A percentile compares a stretch with the other conserved stretches of the same genome.
These are phyloP conservation scores for Shargacucullia verbasci DNA, from an alignment of 2,888 invertebrate genomes.

Conservation along the genomic window DNA sequence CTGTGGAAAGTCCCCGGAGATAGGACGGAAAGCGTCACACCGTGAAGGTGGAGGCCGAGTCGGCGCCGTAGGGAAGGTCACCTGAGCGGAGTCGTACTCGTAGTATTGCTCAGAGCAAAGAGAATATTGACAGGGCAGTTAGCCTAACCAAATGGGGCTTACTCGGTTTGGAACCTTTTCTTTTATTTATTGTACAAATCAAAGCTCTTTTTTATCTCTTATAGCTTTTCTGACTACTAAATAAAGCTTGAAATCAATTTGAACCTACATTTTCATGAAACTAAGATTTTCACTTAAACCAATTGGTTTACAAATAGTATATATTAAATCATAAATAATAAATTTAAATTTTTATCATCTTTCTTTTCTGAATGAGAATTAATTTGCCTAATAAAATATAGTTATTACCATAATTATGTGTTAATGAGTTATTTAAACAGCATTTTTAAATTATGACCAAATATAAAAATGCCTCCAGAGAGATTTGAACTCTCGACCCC, in stretches of 20 bases:
- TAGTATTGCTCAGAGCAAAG: conserved; percentile 88
- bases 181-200: no score
- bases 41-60: conserved; percentile 74
- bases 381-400: conserved; percentile 34
- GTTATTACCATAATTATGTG: conserved; percentile 40
- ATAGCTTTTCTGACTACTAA: no score
- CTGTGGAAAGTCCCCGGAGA: conserved; percentile 90
- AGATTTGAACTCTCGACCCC: conserved; percentile 91
- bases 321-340: conserved; percentile 2
- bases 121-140: conserved; percentile 75
- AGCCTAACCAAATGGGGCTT: conserved; percentile 88
- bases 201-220: no score
- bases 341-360: conserved; percentile 14
- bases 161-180: conserved; percentile 69
- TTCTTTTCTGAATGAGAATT: conserved; percentile 18
- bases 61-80: conserved; percentile 77
- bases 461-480: conserved; percentile 85
- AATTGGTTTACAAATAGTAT: conserved; percentile 8
- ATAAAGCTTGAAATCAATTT: not conserved
- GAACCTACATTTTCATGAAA: conserved; percentile 4
- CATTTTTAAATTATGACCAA: conserved; percentile 19
- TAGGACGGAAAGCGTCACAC: conserved; percentile 85
- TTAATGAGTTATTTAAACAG: conserved; percentile 17
- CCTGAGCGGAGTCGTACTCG: conserved; percentile 70
- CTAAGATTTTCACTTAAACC: not conserved